Evolutionary conservation across 2,888 invertebrate genomes (phyloP).

Genomic region (Mimumesa dahlbomi): DNA sequence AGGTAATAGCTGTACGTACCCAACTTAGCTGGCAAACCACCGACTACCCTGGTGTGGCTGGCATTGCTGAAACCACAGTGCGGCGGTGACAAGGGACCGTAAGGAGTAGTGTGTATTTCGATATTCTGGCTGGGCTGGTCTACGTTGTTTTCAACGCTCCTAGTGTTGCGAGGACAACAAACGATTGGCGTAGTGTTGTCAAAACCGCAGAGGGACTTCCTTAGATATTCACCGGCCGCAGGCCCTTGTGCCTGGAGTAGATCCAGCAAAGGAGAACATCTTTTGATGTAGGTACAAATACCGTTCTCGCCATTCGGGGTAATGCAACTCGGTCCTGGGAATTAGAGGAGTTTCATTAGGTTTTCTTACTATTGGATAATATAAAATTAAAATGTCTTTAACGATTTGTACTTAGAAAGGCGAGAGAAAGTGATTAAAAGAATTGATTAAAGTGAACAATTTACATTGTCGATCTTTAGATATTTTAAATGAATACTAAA

Average conservation of each 20-base stretch:
- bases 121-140: not conserved
- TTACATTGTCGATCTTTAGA: no score
- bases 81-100: conserved; percentile 66
- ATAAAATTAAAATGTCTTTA: no score
- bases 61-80: conserved; percentile 85
- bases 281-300: conserved; percentile 81
- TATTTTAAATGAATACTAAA: no score
- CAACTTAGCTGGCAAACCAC: conserved; percentile 85
- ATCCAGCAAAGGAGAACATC: conserved; percentile 81
- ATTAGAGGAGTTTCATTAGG: not conserved
- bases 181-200: conserved; percentile 86
- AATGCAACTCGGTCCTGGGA: conserved; percentile 74
- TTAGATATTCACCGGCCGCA: conserved; percentile 82
- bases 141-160: no score
- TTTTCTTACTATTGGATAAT: no score
- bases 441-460: no score
- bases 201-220: conserved; percentile 87
- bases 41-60: conserved; percentile 85
- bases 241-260: conserved; percentile 80
- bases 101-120: conserved; percentile 9
- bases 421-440: no score
- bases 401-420: no score
- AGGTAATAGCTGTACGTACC: conserved; percentile 79
- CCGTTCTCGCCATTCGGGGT: conserved; percentile 82
- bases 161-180: conserved; percentile 80